A percentile compares a stretch with the other conserved stretches of the same genome.
phyloP scores from a whole-genome alignment of 2,888 invertebrate genomes.

The Synanthedon vespiformis region DNA sequence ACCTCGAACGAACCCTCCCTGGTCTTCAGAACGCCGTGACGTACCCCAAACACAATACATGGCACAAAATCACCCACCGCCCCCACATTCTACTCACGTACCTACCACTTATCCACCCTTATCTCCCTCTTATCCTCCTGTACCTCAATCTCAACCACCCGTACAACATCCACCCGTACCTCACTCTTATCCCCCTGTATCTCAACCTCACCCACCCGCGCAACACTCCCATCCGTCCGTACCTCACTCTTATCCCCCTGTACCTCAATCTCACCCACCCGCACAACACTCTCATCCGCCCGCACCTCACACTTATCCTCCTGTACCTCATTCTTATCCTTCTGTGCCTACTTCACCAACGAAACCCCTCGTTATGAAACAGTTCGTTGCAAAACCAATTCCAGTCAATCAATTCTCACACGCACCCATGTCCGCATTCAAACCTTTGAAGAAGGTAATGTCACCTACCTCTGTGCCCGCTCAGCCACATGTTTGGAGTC shows the following conservation, averaged over 20 bases:
- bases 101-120: conserved; percentile 4
- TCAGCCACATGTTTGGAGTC: conserved; percentile 47
- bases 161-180: background rate
- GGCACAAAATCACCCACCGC: conserved; percentile 5
- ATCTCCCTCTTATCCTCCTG: conserved; percentile 1
- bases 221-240: conserved; percentile 1
- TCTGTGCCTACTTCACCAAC: conserved; percentile 35
- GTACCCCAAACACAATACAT: conserved; percentile 18
- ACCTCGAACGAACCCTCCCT: conserved; percentile 33
- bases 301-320: background rate
- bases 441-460: conserved; percentile 65
- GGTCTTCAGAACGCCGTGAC: conserved; percentile 48
- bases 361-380: conserved; percentile 40
- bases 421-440: conserved; percentile 82
- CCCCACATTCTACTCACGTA: conserved; percentile 3
- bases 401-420: conserved; percentile 81
- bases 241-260: conserved; percentile 2
- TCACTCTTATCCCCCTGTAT: background rate
- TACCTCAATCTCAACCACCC: background rate
- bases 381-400: conserved; percentile 68
- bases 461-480: conserved; percentile 39
- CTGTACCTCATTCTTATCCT: conserved; percentile 7
- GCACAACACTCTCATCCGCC: background rate
- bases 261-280: background rate
- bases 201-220: conserved; percentile 11